Percentiles rank a stretch among this genome's conserved stretches.
phyloP scores from a whole-genome alignment of 2,113 vertebrate genomes.

The Sigmodon hispidus region DNA sequence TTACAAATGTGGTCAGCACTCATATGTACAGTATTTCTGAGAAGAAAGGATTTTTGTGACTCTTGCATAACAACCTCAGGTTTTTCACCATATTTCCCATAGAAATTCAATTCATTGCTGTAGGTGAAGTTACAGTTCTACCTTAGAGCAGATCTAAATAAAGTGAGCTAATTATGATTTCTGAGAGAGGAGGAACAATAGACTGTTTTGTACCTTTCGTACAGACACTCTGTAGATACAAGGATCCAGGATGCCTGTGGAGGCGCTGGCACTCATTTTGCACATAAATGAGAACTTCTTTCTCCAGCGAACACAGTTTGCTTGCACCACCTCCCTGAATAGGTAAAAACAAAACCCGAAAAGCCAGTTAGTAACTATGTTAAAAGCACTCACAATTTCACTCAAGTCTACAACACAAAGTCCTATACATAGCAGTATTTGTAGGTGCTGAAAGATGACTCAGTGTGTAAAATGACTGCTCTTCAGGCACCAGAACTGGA shows the following conservation, averaged over 20 bases:
- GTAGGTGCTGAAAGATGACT: background rate
- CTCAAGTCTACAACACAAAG: background rate
- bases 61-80: slow-evolving; percentile 12
- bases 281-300: slow-evolving; percentile 95
- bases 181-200: background rate
- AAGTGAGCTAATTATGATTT: slow-evolving; percentile 48
- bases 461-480: background rate
- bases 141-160: slow-evolving; percentile 46
- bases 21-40: background rate
- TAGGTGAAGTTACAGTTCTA: slow-evolving; percentile 1
- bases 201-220: slow-evolving; percentile 89
- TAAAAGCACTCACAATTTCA: background rate
- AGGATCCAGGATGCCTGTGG: slow-evolving; percentile 93
- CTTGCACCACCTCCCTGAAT: slow-evolving; percentile 93
- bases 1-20: background rate
- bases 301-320: slow-evolving; percentile 95
- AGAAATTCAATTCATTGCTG: slow-evolving; percentile 29
- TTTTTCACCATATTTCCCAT: background rate
- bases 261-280: slow-evolving; percentile 95
- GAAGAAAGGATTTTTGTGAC: background rate
- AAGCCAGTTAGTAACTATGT: background rate
- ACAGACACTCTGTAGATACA: slow-evolving; percentile 96
- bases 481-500: rapidly evolving
- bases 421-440: background rate
- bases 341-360: background rate